These are phyloP conservation scores for Microchirus variegatus DNA, from an alignment of 2,797 vertebrate genomes.

Conservation along the genomic window DNA sequence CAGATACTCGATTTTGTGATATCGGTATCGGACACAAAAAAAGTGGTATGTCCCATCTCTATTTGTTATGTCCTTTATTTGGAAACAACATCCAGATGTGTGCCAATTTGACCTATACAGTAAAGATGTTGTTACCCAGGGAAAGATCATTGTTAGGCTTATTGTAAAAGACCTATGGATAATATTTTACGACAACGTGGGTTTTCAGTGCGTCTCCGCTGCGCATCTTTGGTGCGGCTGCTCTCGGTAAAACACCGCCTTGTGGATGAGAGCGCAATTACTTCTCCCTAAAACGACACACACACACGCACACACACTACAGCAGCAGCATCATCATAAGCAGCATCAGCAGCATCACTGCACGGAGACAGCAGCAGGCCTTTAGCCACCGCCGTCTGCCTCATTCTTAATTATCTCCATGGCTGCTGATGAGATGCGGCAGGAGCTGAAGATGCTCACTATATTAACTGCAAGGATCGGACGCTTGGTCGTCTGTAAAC, in stretches of 20 bases:
- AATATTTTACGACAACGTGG: no score
- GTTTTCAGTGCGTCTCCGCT: no score
- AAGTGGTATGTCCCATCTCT: no score
- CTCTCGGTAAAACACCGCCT: no score
- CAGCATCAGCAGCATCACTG: constrained; percentile 10
- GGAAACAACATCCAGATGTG: no score
- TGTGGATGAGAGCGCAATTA: no score
- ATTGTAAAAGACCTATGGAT: no score
- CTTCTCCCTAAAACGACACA: no score
- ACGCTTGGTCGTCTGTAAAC: constrained; percentile 7
- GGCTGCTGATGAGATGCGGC: constrained; percentile 63
- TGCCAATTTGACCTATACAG: not conserved
- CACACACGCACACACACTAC: not conserved
- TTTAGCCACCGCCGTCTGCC: constrained; percentile 43
- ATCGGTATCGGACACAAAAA: no score
- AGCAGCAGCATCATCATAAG: not conserved
- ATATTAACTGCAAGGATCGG: constrained; percentile 31
- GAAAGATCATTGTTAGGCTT: constrained; percentile 11
- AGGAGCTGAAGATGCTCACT: constrained; percentile 54
- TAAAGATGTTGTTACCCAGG: not conserved
- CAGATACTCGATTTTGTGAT: no score
- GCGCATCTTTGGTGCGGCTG: no score
- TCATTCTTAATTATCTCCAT: constrained; percentile 54
- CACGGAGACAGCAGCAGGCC: constrained; percentile 35
- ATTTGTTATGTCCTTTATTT: no score